Base-by-base conservation (phyloP, 2,888 invertebrate genomes). In the Pseudococcus jackbeardsleyi region DNA sequence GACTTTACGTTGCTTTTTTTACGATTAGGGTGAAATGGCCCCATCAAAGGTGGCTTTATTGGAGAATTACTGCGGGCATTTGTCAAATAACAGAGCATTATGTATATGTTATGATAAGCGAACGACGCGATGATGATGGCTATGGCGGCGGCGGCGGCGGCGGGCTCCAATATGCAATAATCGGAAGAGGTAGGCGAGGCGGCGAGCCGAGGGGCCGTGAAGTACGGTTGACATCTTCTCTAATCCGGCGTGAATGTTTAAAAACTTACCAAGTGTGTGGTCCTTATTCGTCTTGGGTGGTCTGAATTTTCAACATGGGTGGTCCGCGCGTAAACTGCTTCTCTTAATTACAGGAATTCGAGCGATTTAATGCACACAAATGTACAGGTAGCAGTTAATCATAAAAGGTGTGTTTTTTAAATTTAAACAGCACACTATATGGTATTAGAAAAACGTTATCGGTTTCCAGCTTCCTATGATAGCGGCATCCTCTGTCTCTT, bases 281-380 rank as follows among this genome's bases (percentile, higher is more conserved):
- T 88, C 88, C 88, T 88, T 82, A 59, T 77, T 88, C 88, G 82
- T 79, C 59, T 79, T 88, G 82, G 88, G 88, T 88, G 88, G 88
- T 88, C 88, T 50, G 48, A 19, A 88, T 79, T 88, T 88, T 88
- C 88, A 54, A 88, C 82, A 88, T 88, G 82, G 88, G 88, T 88
- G 88, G 88, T 88, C 88, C 39, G 79, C 82, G 79, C 88, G 88
- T 88, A 88, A 88, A 88, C 88, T 88, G 88, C 88, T 88, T 88
- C 88, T 88, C 88, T 88, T 77, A 88, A 88, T 88, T 88, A 88
- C 88, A 79, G 88, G 88, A 88, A 88, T 88, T 88, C 77, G 79
- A 88, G 88, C 79, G 88, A 88, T 88, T 88, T 88, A 88, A 88
- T 88, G 88, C 88, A 82, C 88, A 88, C 88, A 88, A 82, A 88